phyloP scores from a whole-genome alignment of 2,888 invertebrate genomes.

The Diogma glabrata region DNA sequence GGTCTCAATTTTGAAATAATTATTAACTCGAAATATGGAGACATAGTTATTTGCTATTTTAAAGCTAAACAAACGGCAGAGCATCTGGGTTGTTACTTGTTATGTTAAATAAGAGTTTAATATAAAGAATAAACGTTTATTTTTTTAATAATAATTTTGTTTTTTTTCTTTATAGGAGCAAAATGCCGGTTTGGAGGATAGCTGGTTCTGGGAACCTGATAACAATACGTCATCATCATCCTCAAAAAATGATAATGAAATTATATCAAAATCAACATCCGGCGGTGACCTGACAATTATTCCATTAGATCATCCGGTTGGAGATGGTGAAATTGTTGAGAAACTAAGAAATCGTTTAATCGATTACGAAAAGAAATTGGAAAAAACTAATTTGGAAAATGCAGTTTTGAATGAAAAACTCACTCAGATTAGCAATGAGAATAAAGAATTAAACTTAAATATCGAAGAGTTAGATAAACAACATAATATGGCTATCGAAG shows the following conservation, averaged over 20 bases:
- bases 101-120: too few species aligned
- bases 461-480: conserved; percentile 63
- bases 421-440: conserved; percentile 35
- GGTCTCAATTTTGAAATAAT: too few species aligned
- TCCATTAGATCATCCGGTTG: conserved; percentile 22
- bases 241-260: conserved; percentile 25
- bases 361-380: conserved; percentile 25
- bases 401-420: conserved; percentile 39
- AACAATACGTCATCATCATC: conserved; percentile 21
- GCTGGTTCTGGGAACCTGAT: conserved; percentile 37
- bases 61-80: too few species aligned
- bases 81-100: too few species aligned
- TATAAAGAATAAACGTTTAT: too few species aligned
- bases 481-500: conserved; percentile 57
- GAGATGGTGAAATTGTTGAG: conserved; percentile 27
- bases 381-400: conserved; percentile 38
- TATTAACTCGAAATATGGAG: too few species aligned
- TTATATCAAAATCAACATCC: conserved; percentile 22
- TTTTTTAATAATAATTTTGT: too few species aligned
- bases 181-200: conserved; percentile 30
- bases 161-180: conserved; percentile 22
- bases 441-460: conserved; percentile 39
- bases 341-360: conserved; percentile 41
- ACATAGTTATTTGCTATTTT: too few species aligned
- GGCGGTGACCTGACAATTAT: conserved; percentile 27